Conservation (phyloP, 2,113 vertebrate genomes). For the Chinchilla lanigera region DNA sequence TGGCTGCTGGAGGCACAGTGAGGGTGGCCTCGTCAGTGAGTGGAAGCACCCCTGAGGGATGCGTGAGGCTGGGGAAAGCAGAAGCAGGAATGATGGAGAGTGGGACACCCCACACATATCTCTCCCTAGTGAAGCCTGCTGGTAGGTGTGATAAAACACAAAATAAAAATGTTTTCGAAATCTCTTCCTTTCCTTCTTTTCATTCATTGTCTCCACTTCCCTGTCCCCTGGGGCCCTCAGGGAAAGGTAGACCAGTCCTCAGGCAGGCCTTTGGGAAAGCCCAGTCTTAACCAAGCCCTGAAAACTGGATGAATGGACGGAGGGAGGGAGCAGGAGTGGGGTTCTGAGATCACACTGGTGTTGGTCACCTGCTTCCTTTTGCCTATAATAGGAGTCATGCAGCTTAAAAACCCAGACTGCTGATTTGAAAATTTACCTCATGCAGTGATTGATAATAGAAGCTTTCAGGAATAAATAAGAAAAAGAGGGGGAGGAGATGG, state of each 20-base stretch:
- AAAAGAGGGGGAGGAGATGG: neutral
- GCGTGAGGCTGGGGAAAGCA: neutral
- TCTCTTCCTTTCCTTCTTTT: fast-evolving
- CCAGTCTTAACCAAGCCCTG: neutral
- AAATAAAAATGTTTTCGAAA: neutral
- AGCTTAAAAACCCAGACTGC: conserved; percentile 69
- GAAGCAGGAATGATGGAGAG: neutral
- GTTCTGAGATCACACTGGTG: neutral
- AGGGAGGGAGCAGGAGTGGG: neutral
- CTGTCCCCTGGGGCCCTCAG: neutral
- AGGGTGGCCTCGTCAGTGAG: neutral
- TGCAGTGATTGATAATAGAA: conserved; percentile 71
- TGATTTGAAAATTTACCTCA: conserved; percentile 74
- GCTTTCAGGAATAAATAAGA: conserved; percentile 53
- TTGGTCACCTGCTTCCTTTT: conserved; percentile 68
- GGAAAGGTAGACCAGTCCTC: neutral
- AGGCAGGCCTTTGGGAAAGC: neutral
- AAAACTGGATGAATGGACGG: neutral
- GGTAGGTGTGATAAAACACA: neutral
- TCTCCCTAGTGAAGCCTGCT: neutral
- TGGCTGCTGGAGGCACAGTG: neutral
- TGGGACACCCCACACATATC: neutral
- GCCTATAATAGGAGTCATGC: conserved; percentile 63
- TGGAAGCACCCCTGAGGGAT: neutral
- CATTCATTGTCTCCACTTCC: neutral